Evolutionary conservation across 2,797 vertebrate genomes (phyloP).

Genomic region (Lithobates sylvaticus): DNA sequence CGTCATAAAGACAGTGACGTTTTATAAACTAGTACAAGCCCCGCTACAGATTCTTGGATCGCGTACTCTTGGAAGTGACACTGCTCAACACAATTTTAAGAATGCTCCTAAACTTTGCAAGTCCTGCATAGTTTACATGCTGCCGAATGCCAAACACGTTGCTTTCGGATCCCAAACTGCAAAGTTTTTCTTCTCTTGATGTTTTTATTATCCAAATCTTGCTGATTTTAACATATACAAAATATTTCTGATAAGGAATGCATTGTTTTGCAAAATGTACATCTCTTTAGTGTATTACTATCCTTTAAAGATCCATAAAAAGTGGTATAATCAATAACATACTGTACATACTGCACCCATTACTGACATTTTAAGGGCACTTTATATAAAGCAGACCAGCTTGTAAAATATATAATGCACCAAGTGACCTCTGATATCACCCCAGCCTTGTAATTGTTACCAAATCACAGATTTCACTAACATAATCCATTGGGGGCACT

Average conservation of each 20-base stretch:
- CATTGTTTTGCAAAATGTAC: neutral
- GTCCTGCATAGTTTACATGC: neutral
- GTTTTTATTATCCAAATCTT: neutral
- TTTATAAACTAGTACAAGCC: neutral
- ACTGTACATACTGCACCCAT: neutral
- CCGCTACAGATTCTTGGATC: neutral
- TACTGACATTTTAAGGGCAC: neutral
- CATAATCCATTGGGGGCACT: neutral
- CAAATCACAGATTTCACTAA: slow-evolving; percentile 14
- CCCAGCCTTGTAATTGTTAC: neutral
- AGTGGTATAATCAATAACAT: neutral
- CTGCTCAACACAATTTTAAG: neutral
- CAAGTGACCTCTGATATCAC: neutral
- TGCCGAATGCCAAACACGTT: neutral
- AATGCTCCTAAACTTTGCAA: neutral
- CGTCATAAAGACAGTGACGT: neutral
- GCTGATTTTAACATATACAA: neutral
- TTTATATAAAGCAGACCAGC: neutral
- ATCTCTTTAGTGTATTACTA: neutral
- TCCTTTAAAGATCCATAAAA: neutral
- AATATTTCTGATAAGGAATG: neutral
- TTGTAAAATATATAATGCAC: neutral
- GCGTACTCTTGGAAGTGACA: neutral
- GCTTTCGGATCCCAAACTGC: neutral
- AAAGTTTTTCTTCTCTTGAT: neutral